Percentiles rank a stretch among this genome's conserved stretches.
These are phyloP conservation scores for Parazoanthus darwini DNA, from an alignment of 92 coral and sea anemone genomes.

Conservation along the genomic window DNA sequence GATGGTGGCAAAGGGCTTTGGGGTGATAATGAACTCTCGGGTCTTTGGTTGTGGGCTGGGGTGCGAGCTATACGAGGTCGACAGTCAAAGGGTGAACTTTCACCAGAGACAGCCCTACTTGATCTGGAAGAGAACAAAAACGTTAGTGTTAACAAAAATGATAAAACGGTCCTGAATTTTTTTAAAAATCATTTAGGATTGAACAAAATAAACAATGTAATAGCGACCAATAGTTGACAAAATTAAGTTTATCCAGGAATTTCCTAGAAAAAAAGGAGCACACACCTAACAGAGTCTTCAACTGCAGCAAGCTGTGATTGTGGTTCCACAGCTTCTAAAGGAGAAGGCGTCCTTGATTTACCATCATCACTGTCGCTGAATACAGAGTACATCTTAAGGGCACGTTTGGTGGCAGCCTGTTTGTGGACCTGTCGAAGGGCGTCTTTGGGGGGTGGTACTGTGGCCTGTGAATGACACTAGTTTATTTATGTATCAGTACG, in stretches of 20 bases:
- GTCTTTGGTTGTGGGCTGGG: constrained; percentile 71
- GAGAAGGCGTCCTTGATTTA: constrained; percentile 63
- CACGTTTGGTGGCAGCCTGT: constrained; percentile 73
- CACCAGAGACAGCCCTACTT: constrained; percentile 45
- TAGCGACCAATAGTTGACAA: background rate
- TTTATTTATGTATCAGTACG: background rate
- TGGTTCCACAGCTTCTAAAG: constrained; percentile 48
- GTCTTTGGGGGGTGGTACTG: constrained; percentile 63
- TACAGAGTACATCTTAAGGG: constrained; percentile 74
- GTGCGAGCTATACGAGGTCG: constrained; percentile 97
- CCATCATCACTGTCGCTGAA: constrained; percentile 77
- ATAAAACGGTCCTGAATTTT: too few species aligned
- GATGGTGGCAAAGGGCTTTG: constrained; percentile 47
- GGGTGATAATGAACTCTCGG: constrained; percentile 43
- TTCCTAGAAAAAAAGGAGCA: background rate
- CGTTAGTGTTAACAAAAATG: too few species aligned
- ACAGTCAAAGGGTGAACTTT: constrained; percentile 88
- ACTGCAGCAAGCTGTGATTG: constrained; percentile 14
- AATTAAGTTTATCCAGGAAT: background rate
- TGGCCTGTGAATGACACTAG: constrained; percentile 37
- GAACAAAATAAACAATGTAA: background rate
- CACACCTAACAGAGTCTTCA: constrained; percentile 59
- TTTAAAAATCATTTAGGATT: too few species aligned
- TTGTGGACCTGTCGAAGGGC: constrained; percentile 78
- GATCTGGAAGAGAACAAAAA: constrained; percentile 21